Evolutionary conservation across 2,888 invertebrate genomes (phyloP).

Genomic region (Himalopsyche anomala): DNA sequence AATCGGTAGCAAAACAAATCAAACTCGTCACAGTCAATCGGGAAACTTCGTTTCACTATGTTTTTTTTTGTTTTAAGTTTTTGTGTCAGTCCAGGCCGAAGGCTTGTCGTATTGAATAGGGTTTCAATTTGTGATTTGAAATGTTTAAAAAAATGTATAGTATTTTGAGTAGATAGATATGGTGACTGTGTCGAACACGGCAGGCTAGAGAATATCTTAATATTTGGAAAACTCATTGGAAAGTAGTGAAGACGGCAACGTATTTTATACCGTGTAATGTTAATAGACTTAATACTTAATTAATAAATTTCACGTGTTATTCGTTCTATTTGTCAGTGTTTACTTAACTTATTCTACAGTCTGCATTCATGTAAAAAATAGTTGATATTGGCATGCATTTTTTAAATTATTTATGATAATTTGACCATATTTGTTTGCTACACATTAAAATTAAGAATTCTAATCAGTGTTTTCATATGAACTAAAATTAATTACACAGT

Average conservation of each 20-base stretch:
- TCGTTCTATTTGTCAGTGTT: neutral
- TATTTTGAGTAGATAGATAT: conserved; percentile 54
- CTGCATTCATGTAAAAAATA: too few relatives aligned
- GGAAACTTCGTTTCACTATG: neutral
- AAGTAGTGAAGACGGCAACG: neutral
- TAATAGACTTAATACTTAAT: conserved; percentile 28
- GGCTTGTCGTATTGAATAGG: conserved; percentile 48
- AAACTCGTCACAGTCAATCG: neutral
- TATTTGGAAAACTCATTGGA: neutral
- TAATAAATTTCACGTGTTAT: neutral
- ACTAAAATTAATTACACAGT: too few relatives aligned
- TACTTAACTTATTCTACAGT: neutral
- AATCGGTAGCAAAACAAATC: neutral
- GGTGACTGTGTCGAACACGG: conserved; percentile 48
- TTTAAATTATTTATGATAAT: too few relatives aligned
- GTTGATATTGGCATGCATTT: too few relatives aligned
- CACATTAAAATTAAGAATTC: too few relatives aligned
- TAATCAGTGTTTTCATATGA: too few relatives aligned
- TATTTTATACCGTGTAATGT: neutral
- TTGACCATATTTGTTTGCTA: too few relatives aligned
- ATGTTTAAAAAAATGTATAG: conserved; percentile 54
- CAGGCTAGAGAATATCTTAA: neutral
- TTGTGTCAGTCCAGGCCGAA: conserved; percentile 28
- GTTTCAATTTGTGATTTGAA: conserved; percentile 54
- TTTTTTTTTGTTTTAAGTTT: neutral